phyloP scores from a whole-genome alignment of 2,113 vertebrate genomes.

The Vidua macroura region DNA sequence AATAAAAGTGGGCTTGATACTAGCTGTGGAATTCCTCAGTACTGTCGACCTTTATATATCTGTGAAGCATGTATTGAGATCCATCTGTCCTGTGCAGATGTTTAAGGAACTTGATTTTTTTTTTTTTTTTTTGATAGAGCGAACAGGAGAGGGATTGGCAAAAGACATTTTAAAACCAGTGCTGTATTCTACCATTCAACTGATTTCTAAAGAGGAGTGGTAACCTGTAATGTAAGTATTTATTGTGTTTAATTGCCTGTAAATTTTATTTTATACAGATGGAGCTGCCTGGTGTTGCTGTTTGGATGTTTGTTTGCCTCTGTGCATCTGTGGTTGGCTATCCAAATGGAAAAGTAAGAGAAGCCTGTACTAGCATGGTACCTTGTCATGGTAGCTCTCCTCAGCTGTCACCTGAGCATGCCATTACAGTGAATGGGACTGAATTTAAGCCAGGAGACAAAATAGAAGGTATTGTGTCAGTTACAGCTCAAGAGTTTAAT shows the following conservation, averaged over 20 bases:
- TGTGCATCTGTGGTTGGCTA: slow-evolving; percentile 54
- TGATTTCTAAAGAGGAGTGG: not conserved
- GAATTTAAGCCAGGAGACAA: slow-evolving; percentile 76
- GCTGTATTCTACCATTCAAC: not conserved
- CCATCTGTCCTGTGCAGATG: not conserved
- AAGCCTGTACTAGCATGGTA: slow-evolving; percentile 77
- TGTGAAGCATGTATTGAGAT: not conserved
- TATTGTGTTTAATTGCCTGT: not conserved
- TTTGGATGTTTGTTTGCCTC: slow-evolving; percentile 17
- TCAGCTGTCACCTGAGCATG: slow-evolving; percentile 60
- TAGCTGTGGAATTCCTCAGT: not conserved
- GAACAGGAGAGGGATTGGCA: not conserved
- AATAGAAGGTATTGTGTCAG: slow-evolving; percentile 76
- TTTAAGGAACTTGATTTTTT: not conserved
- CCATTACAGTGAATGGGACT: slow-evolving; percentile 68
- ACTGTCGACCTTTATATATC: not conserved
- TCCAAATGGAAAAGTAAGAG: slow-evolving; percentile 73
- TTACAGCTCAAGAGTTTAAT: not conserved
- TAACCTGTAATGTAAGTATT: not conserved
- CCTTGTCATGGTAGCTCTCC: slow-evolving; percentile 73
- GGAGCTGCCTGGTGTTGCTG: not conserved
- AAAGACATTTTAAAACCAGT: not conserved
- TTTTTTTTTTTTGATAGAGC: not conserved
- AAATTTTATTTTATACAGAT: slow-evolving; percentile 63
- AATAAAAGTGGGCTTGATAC: not conserved